phyloP scores from a whole-genome alignment of 2,888 invertebrate species.

The Ophion ventricosus region DNA sequence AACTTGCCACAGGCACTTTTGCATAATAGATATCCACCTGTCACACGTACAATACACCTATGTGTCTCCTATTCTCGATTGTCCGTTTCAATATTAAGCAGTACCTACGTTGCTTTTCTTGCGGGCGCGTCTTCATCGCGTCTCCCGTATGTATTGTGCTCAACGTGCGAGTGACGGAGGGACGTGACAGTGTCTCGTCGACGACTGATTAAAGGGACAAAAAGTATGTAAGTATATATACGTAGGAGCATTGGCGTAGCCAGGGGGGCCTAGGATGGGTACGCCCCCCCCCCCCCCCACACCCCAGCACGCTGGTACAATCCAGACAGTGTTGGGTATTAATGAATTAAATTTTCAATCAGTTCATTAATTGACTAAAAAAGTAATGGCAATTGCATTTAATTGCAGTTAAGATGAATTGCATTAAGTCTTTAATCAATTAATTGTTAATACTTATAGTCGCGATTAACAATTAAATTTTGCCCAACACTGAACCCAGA shows the following conservation, averaged over 20 bases:
- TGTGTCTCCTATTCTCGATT: conserved; percentile 22
- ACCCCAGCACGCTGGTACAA: no score
- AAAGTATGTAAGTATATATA: not conserved
- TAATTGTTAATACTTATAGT: no score
- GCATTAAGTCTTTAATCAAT: no score
- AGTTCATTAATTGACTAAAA: no score
- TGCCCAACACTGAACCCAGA: no score
- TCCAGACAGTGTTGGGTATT: no score
- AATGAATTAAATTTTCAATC: no score
- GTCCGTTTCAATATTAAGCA: conserved; percentile 52
- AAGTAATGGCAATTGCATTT: no score
- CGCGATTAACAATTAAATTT: no score
- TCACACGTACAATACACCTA: conserved; percentile 33
- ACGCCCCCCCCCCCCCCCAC: no score
- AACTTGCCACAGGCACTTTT: conserved; percentile 48
- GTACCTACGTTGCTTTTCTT: conserved; percentile 38
- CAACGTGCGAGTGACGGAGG: not conserved
- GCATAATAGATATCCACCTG: conserved; percentile 62
- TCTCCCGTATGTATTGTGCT: not conserved
- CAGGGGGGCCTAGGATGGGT: no score
- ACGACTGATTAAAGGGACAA: conserved; percentile 10
- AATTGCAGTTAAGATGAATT: no score
- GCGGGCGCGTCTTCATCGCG: conserved; percentile 1
- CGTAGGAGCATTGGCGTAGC: not conserved
- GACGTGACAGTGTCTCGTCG: not conserved